Conservation (phyloP, 1,140 invertebrate species). For the Aradophagus sp. region DNA sequence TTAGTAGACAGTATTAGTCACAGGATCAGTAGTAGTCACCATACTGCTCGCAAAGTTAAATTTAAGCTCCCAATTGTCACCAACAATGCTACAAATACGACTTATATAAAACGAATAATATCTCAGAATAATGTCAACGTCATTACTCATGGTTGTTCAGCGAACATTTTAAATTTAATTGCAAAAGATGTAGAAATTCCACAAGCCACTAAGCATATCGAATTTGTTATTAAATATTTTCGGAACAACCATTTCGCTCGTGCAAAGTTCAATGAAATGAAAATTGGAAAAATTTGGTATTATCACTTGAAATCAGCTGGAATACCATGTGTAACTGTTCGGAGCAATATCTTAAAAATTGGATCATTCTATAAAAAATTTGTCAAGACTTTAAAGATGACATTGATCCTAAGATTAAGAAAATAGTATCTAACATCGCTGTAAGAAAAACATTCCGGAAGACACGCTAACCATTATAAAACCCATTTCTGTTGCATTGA, state of each 20-base stretch:
- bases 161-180: conserved; percentile 42
- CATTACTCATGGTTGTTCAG: conserved; percentile 40
- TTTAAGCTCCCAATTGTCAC: no score
- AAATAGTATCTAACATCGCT: no score
- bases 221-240: conserved; percentile 37
- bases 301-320: conserved; percentile 13
- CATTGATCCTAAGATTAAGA: conserved; percentile 13
- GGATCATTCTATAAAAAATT: conserved; percentile 7
- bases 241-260: conserved; percentile 46
- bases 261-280: conserved; percentile 36
- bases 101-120: conserved; percentile 7
- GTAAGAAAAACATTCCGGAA: no score
- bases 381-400: conserved; percentile 22
- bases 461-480: no score
- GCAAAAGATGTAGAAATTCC: conserved; percentile 34
- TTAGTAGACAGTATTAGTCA: no score
- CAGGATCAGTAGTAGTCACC: no score
- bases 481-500: no score
- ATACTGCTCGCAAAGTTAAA: no score
- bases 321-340: conserved; percentile 17
- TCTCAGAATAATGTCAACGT: conserved; percentile 10
- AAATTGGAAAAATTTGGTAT: conserved; percentile 19
- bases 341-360: conserved; percentile 18
- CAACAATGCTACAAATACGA: conserved; percentile 24
- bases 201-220: conserved; percentile 16